Percentiles rank a stretch among this genome's conserved stretches.
These are phyloP conservation scores for Verasper variegatus DNA, from an alignment of 2,113 vertebrate species.

Conservation along the genomic window DNA sequence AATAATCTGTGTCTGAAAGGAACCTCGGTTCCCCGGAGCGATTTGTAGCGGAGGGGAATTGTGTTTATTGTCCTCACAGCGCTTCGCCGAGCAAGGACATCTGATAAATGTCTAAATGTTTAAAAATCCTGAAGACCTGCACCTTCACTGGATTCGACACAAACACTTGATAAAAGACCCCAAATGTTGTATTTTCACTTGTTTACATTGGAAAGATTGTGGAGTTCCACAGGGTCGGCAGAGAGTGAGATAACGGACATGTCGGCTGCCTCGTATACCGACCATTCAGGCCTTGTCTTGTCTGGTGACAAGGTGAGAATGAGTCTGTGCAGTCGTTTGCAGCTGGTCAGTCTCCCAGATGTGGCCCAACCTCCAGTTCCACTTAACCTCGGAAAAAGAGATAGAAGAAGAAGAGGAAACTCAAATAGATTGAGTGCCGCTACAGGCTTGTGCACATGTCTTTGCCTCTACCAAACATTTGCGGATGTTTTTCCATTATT, in stretches of 20 bases:
- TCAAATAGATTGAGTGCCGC: no score
- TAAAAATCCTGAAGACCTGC: slow-evolving; percentile 6
- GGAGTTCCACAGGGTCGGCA: background rate
- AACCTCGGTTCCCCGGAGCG: slow-evolving; percentile 1
- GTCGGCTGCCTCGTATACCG: background rate
- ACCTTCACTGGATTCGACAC: slow-evolving; percentile 4
- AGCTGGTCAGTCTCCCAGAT: no score
- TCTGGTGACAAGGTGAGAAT: no score
- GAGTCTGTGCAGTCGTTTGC: no score
- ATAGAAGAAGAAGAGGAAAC: no score
- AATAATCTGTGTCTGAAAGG: slow-evolving; percentile 32
- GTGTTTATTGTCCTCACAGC: background rate
- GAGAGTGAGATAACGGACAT: background rate
- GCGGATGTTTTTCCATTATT: no score
- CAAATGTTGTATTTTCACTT: background rate
- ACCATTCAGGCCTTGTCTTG: no score
- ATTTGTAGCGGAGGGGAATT: background rate
- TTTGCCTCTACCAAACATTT: no score
- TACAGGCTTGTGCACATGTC: no score
- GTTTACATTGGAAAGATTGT: background rate
- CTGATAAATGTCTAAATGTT: slow-evolving; percentile 28
- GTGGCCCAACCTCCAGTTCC: no score
- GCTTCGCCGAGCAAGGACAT: slow-evolving; percentile 22
- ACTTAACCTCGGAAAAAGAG: no score
- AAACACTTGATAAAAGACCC: background rate